Percentiles rank a stretch among this genome's conserved stretches.
phyloP scores from a whole-genome alignment of 2,888 invertebrate genomes.

The Protula sp. region DNA sequence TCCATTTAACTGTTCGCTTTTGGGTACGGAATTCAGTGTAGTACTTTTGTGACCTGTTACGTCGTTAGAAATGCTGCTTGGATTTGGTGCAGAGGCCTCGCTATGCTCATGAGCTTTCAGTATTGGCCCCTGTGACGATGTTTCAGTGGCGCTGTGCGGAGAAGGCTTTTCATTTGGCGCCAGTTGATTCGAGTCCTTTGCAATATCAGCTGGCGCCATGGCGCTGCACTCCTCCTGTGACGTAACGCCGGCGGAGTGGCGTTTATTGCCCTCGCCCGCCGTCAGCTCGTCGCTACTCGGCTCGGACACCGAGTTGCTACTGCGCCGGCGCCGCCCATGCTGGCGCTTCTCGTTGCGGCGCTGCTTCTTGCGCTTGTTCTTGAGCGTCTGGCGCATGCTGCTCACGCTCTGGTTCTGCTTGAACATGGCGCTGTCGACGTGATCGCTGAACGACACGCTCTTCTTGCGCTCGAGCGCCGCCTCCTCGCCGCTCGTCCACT shows the following conservation, averaged over 20 bases:
- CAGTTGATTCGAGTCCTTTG: background rate
- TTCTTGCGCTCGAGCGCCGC: background rate
- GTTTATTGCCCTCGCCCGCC: background rate
- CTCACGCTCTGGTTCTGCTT: conserved; percentile 39
- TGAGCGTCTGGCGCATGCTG: conserved; percentile 44
- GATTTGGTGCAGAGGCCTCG: too few species aligned
- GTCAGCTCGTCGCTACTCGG: background rate
- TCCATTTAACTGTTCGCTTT: background rate
- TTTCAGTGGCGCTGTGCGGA: too few species aligned
- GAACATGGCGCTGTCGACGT: conserved; percentile 43
- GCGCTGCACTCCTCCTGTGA: background rate
- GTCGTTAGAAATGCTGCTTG: background rate
- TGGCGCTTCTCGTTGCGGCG: conserved; percentile 23
- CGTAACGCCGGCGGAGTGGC: too few species aligned
- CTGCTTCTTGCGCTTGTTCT: conserved; percentile 33
- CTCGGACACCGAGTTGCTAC: background rate
- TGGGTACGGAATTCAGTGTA: background rate
- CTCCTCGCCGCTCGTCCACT: conserved; percentile 2
- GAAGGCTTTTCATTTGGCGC: background rate
- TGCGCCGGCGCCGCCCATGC: background rate
- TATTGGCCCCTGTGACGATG: too few species aligned
- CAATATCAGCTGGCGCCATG: background rate
- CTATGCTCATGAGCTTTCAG: too few species aligned
- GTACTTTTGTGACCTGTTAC: background rate
- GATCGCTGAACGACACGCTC: conserved; percentile 44